A percentile compares a stretch with the other conserved stretches of the same genome.
phyloP scores from a whole-genome alignment of 2,888 invertebrate species.

The Geophilus truncorum region DNA sequence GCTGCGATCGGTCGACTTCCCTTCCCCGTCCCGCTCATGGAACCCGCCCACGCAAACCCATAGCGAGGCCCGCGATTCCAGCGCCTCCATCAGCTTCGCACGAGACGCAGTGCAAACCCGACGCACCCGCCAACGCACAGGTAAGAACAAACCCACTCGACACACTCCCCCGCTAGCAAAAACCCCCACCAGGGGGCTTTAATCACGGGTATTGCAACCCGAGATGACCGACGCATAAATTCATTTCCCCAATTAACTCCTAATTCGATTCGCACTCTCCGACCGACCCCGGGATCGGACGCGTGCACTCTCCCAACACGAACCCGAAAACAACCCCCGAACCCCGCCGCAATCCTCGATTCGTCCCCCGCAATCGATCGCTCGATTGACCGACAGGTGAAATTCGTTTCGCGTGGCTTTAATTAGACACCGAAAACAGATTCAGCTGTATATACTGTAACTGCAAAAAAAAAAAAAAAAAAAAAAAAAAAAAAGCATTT shows the following conservation, averaged over 20 bases:
- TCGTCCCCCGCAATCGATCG: neutral
- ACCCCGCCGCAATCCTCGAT: neutral
- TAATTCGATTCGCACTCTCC: neutral
- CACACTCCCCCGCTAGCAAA: neutral
- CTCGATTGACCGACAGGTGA: neutral
- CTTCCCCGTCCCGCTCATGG: conserved; percentile 31
- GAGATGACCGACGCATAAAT: neutral
- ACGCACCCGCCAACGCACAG: conserved; percentile 21
- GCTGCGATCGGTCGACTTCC: conserved; percentile 27
- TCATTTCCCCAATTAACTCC: neutral
- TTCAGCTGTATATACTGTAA: no score
- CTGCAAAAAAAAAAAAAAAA: no score
- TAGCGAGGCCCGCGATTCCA: neutral
- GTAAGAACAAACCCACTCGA: neutral
- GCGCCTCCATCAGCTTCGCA: neutral
- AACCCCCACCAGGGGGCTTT: neutral
- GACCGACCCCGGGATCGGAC: neutral
- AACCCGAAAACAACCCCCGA: no score
- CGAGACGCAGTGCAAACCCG: neutral
- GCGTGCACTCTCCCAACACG: no score
- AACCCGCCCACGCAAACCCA: conserved; percentile 30
- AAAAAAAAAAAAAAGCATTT: no score
- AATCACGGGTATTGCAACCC: neutral
- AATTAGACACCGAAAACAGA: neutral
- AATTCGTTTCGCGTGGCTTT: neutral